phyloP scores from a whole-genome alignment of 2,113 vertebrate genomes.

The Microcebus tavaratra region DNA sequence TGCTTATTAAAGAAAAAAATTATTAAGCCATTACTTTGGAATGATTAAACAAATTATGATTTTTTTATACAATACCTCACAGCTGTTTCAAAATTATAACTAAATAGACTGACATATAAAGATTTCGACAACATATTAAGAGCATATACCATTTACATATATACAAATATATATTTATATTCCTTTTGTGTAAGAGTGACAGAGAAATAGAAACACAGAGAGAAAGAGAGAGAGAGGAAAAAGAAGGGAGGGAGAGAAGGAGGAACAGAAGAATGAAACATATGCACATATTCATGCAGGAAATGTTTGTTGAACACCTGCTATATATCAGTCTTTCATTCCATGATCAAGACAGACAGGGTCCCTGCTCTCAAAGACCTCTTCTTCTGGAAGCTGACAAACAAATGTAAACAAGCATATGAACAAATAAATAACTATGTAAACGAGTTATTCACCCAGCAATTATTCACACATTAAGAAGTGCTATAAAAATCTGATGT shows the following conservation, averaged over 20 bases:
- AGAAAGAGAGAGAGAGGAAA: background rate
- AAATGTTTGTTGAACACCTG: background rate
- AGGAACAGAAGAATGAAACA: background rate
- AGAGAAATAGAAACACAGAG: background rate
- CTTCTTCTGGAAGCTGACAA: conserved; percentile 18
- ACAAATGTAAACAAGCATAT: background rate
- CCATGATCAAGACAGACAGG: background rate
- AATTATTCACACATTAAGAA: background rate
- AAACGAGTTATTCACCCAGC: background rate
- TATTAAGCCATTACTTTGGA: background rate
- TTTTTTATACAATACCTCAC: background rate
- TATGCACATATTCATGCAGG: background rate
- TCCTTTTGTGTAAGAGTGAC: background rate
- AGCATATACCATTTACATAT: background rate
- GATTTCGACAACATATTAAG: background rate
- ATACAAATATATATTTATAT: background rate
- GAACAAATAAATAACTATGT: background rate
- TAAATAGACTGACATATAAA: background rate
- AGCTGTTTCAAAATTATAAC: background rate
- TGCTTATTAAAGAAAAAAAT: background rate
- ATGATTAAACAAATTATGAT: conserved; percentile 20
- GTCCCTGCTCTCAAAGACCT: background rate
- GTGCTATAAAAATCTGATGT: background rate
- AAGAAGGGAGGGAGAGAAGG: background rate
- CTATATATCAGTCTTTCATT: background rate